These are phyloP conservation scores for Cheilosia vernalis DNA, from an alignment of 2,888 invertebrate species.

Conservation along the genomic window DNA sequence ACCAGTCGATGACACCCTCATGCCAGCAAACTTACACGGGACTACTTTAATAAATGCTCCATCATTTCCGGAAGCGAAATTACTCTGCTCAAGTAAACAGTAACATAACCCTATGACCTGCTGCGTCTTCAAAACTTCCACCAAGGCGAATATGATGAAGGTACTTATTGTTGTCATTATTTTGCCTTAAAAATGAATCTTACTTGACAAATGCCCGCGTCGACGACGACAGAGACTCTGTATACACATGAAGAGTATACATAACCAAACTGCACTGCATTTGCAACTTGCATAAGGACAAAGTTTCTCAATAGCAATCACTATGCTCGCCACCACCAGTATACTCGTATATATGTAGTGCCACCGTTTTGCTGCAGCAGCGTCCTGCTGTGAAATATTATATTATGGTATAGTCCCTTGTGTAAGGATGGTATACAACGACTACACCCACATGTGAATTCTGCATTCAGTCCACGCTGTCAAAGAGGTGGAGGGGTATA, in stretches of 20 bases:
- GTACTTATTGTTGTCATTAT: conserved; percentile 73
- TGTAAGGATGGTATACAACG: not conserved
- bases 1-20: not conserved
- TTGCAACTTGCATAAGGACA: conserved; percentile 46
- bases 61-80: conserved; percentile 66
- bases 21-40: conserved; percentile 12
- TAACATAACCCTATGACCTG: conserved; percentile 70
- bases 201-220: conserved; percentile 69
- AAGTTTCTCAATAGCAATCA: conserved; percentile 65
- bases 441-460: conserved; percentile 42
- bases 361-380: conserved; percentile 1
- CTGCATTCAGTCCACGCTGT: conserved; percentile 27
- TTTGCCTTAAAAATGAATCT: conserved; percentile 71
- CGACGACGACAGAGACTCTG: conserved; percentile 40
- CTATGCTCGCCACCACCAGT: conserved; percentile 24
- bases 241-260: not conserved
- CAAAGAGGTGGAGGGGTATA: conserved; percentile 9
- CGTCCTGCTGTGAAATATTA: conserved; percentile 49
- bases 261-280: conserved; percentile 40
- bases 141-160: conserved; percentile 68
- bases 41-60: conserved; percentile 2
- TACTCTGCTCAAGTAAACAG: conserved; percentile 55
- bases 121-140: conserved; percentile 62
- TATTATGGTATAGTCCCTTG: conserved; percentile 28
- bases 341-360: not conserved